These are phyloP conservation scores for Paramisgurnus dabryanus DNA, from an alignment of 2,113 vertebrate species.

Conservation along the genomic window DNA sequence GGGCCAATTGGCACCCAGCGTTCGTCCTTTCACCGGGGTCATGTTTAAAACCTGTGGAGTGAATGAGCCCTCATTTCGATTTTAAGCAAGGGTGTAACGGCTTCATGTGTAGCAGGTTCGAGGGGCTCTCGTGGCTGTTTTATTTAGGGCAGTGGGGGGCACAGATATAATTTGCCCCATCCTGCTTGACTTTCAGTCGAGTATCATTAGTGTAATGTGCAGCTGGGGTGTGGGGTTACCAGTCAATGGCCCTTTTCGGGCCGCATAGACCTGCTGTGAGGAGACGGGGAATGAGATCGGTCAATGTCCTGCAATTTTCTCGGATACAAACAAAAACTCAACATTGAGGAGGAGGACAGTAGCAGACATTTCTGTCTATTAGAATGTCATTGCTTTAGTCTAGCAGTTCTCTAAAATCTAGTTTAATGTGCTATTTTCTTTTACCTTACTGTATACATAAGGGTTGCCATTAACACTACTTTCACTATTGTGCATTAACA, in stretches of 20 bases:
- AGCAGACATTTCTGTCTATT: too few relatives aligned
- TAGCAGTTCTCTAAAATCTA: too few relatives aligned
- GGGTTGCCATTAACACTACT: too few relatives aligned
- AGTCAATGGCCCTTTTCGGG: conserved; percentile 22
- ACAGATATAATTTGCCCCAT: conserved; percentile 1
- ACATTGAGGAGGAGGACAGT: too few relatives aligned
- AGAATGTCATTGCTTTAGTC: too few relatives aligned
- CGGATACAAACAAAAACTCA: not conserved
- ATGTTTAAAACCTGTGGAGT: conserved; percentile 33
- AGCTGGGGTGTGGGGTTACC: not conserved
- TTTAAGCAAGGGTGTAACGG: conserved; percentile 46
- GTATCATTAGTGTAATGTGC: conserved; percentile 21
- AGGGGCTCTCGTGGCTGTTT: conserved; percentile 38
- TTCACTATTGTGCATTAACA: too few relatives aligned
- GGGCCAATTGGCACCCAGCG: conserved; percentile 15
- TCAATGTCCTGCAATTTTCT: not conserved
- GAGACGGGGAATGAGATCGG: not conserved
- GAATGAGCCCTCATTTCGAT: conserved; percentile 24
- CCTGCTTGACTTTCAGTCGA: conserved; percentile 28
- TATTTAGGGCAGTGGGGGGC: conserved; percentile 25
- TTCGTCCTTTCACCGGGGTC: conserved; percentile 18
- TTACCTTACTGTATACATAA: too few relatives aligned
- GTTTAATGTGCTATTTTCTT: too few relatives aligned
- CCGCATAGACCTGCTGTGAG: not conserved
- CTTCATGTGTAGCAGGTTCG: conserved; percentile 20